Base-by-base conservation (phyloP, 1,140 invertebrate genomes). In the Lasioglossum albipes region DNA sequence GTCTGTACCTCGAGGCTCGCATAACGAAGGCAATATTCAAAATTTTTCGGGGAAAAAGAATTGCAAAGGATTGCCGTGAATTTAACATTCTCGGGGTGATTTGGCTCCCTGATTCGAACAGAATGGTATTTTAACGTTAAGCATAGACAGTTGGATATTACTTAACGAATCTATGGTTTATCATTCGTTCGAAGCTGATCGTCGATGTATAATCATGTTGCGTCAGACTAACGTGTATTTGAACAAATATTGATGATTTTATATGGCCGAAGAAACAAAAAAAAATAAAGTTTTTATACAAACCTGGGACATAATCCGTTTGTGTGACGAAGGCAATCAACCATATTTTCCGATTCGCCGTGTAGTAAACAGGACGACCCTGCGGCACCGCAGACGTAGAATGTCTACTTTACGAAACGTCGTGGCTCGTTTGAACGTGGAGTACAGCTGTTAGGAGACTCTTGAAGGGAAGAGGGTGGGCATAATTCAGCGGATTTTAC, bases 161-260 rank as follows among this genome's bases (percentile, higher is more conserved):
- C 67, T 72, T 72, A 69, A 64, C 65, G 61, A 57, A 73, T 66
- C 41, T 69, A 73, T 78, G 57, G 54, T 84, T 85, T 64, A 65
- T 52, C 22, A 82, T 85, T 59, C 57, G 80, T 85, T 74, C 62
- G 41, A 82, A 36, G 81, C 64, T 76, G 65, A 86, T 74, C 61
- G 72, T 83, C 84, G 64, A 79, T 83, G 57, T 86, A 54, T 54
- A 86, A 86, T 67, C 73, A 77, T 78, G 69, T 70, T 86, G 68
- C 81, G 76, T 67, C 75, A 74, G 70, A 80, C n/a, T 82, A 85
- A 85, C 66, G 59, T 84, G 52, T 84, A 84, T 85, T 71, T 70
- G 77, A 85, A 79, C 65, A 83, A 86, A 85, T 81, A 77, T 86
- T 83, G 83, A 81, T 86, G 81, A 86, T 86, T 87, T 87, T 87